Conservation (phyloP, 2,888 invertebrate genomes). For the Itoplectis maculator region DNA sequence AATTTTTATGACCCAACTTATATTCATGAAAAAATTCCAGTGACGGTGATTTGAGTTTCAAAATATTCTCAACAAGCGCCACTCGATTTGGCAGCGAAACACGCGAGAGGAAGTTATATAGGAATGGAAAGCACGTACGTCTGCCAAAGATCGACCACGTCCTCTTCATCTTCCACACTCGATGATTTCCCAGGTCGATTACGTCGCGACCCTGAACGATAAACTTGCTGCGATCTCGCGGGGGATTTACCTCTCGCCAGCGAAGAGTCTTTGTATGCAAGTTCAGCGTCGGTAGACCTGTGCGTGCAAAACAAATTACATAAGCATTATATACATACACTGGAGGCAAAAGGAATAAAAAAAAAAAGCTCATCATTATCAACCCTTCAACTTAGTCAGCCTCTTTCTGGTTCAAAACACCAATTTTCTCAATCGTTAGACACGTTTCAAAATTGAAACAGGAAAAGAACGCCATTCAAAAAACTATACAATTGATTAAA, state of each 20-base stretch:
- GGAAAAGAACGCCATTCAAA: too few relatives aligned
- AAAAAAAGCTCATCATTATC: not conserved
- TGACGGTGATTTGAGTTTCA: not conserved
- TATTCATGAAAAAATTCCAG: not conserved
- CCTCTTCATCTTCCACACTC: constrained; percentile 67
- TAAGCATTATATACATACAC: not conserved
- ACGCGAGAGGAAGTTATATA: not conserved
- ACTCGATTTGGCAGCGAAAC: not conserved
- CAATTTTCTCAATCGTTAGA: too few relatives aligned
- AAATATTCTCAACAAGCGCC: too few relatives aligned
- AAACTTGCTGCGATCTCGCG: constrained; percentile 79
- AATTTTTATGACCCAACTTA: too few relatives aligned
- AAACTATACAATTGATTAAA: too few relatives aligned
- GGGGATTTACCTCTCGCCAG: constrained; percentile 78
- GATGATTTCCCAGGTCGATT: constrained; percentile 81
- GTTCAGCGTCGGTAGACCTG: constrained; percentile 76
- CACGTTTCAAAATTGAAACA: too few relatives aligned
- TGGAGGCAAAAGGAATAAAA: too few relatives aligned
- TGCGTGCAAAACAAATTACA: not conserved
- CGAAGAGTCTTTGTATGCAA: constrained; percentile 83
- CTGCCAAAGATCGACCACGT: constrained; percentile 61
- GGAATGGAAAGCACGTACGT: constrained; percentile 52
- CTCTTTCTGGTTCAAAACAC: too few relatives aligned
- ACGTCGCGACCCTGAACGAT: constrained; percentile 78
- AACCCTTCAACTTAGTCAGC: too few relatives aligned